Conservation (phyloP, 1,140 invertebrate species). For the Pantala flavescens region DNA sequence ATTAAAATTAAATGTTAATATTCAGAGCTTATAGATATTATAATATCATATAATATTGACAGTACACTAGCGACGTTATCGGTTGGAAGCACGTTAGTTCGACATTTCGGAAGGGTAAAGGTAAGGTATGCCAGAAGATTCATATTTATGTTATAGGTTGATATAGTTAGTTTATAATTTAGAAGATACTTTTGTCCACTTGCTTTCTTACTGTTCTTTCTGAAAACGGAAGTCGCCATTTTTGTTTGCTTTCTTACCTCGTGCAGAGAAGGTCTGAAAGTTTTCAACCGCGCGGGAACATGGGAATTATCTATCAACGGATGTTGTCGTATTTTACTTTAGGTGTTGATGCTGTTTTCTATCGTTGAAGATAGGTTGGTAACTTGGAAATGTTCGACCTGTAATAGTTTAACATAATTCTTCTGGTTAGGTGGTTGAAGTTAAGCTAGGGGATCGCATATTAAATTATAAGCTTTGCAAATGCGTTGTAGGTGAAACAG, state of each 20-base stretch:
- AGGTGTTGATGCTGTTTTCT: not conserved
- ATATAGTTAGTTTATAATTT: not conserved
- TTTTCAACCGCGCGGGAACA: slow-evolving; percentile 25
- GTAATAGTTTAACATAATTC: not conserved
- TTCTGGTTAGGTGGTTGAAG: not conserved
- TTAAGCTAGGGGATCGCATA: not conserved
- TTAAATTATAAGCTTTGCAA: not conserved
- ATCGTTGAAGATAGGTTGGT: not conserved
- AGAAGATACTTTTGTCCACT: not conserved
- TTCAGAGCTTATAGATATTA: too few relatives aligned
- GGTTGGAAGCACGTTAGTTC: not conserved
- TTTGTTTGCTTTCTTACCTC: slow-evolving; percentile 18
- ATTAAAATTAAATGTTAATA: too few relatives aligned
- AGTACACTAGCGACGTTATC: not conserved
- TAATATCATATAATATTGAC: not conserved
- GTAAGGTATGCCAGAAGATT: not conserved
- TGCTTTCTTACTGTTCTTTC: slow-evolving; percentile 14
- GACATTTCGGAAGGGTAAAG: not conserved
- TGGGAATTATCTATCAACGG: slow-evolving; percentile 17
- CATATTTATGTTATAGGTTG: not conserved
- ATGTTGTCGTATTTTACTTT: slow-evolving; percentile 16
- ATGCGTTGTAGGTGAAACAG: too few relatives aligned
- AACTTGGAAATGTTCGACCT: not conserved
- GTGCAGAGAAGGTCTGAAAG: slow-evolving; percentile 17
- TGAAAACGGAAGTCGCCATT: slow-evolving; percentile 23